These are phyloP conservation scores for Neopipo cinnamomea DNA, from an alignment of 2,113 vertebrate genomes.

Conservation along the genomic window DNA sequence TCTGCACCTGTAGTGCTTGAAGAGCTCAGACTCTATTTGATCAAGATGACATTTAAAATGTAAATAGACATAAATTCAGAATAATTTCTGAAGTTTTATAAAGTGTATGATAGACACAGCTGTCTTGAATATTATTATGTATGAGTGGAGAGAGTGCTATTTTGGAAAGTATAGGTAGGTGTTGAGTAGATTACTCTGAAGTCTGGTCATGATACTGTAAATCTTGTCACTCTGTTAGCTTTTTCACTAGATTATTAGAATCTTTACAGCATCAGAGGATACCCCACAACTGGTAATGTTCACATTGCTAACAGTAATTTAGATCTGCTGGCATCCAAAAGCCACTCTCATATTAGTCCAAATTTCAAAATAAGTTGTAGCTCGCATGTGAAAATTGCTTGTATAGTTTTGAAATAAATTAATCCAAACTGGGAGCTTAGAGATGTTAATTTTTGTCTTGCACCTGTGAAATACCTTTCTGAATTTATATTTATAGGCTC, in stretches of 20 bases:
- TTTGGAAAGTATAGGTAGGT: background rate
- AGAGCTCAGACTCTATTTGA: background rate
- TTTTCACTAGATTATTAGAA: background rate
- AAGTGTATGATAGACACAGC: background rate
- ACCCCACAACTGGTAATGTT: background rate
- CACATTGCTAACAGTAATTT: background rate
- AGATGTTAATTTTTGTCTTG: background rate
- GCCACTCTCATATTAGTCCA: background rate
- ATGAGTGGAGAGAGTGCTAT: background rate
- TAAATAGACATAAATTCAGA: background rate
- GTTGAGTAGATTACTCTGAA: background rate
- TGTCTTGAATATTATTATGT: background rate
- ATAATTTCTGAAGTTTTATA: background rate
- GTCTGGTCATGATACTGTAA: background rate
- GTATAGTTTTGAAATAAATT: slow-evolving; percentile 3
- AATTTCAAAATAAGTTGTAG: background rate
- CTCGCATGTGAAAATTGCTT: background rate
- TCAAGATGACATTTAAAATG: background rate
- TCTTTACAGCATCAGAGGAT: background rate
- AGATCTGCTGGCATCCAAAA: background rate
- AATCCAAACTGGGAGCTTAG: background rate
- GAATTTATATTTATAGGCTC: slow-evolving; percentile 22
- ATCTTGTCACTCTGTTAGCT: background rate
- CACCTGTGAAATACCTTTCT: slow-evolving; percentile 15
- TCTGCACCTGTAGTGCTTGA: background rate